These are phyloP conservation scores for Lasioglossum malachurum DNA, from an alignment of 2,888 invertebrate species.

Conservation along the genomic window DNA sequence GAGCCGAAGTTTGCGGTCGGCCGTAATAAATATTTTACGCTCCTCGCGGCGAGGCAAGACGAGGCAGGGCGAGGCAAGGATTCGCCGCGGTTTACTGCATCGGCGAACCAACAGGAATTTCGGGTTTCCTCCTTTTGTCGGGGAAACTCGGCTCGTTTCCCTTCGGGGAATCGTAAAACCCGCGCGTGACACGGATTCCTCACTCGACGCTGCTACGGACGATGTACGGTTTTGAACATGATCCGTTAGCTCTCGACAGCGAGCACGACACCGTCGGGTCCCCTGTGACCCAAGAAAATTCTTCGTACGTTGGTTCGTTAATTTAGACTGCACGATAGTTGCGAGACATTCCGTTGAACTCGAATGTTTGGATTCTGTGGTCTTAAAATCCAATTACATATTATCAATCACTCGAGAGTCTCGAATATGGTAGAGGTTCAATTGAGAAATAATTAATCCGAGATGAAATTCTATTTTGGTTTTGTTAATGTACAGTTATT, in stretches of 20 bases:
- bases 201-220: background rate
- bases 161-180: background rate
- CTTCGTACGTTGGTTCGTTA: background rate
- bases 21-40: constrained; percentile 66
- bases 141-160: background rate
- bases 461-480: no score
- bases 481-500: no score
- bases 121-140: background rate
- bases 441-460: no score
- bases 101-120: constrained; percentile 23
- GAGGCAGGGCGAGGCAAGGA: constrained; percentile 18
- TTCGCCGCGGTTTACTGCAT: constrained; percentile 25
- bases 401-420: no score
- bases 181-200: constrained; percentile 8
- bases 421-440: no score
- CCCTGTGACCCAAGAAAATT: background rate
- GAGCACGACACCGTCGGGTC: background rate
- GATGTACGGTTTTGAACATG: background rate
- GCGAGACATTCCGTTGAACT: no score
- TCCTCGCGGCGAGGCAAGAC: background rate
- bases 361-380: no score
- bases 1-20: constrained; percentile 26
- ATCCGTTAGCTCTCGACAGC: background rate
- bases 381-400: no score
- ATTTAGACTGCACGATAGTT: no score